Conservation (phyloP, 2,888 invertebrate species). For the Bhutanitis thaidina region DNA sequence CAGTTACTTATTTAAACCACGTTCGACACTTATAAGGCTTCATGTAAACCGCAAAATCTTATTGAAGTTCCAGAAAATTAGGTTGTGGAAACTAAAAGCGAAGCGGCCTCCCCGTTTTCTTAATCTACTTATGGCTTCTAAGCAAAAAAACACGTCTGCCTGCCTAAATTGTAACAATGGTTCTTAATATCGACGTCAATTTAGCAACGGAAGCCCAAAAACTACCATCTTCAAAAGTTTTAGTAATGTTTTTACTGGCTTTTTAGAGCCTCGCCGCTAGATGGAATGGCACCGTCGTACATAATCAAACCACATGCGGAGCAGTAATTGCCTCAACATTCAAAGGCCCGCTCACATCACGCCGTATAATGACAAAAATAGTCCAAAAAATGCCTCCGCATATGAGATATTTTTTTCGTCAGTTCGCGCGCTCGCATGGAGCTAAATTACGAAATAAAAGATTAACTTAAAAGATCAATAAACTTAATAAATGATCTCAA, state of each 20-base stretch:
- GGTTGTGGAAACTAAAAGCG: slow-evolving; percentile 30
- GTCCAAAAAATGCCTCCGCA: slow-evolving; percentile 76
- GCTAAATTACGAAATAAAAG: slow-evolving; percentile 80
- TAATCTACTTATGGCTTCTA: slow-evolving; percentile 36
- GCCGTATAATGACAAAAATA: slow-evolving; percentile 80
- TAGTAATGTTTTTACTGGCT: slow-evolving; percentile 68
- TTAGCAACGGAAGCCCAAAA: slow-evolving; percentile 76
- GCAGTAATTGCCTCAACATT: slow-evolving; percentile 79
- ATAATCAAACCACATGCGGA: slow-evolving; percentile 79
- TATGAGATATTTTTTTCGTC: slow-evolving; percentile 75
- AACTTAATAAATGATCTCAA: slow-evolving; percentile 81
- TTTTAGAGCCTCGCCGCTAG: slow-evolving; percentile 65
- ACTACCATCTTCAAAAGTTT: slow-evolving; percentile 60
- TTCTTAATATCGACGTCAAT: slow-evolving; percentile 64
- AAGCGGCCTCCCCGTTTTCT: slow-evolving; percentile 31
- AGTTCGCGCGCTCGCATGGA: slow-evolving; percentile 74
- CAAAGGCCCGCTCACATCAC: slow-evolving; percentile 78
- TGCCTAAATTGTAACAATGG: slow-evolving; percentile 59
- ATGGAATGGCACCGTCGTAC: slow-evolving; percentile 67
- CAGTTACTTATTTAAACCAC: slow-evolving; percentile 21
- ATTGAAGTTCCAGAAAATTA: slow-evolving; percentile 32
- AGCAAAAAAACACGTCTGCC: slow-evolving; percentile 36
- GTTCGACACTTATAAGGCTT: slow-evolving; percentile 24
- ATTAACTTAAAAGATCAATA: slow-evolving; percentile 80
- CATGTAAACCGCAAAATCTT: slow-evolving; percentile 35